These are phyloP conservation scores for Camelus dromedarius DNA, from an alignment of 2,113 vertebrate genomes.

Conservation along the genomic window DNA sequence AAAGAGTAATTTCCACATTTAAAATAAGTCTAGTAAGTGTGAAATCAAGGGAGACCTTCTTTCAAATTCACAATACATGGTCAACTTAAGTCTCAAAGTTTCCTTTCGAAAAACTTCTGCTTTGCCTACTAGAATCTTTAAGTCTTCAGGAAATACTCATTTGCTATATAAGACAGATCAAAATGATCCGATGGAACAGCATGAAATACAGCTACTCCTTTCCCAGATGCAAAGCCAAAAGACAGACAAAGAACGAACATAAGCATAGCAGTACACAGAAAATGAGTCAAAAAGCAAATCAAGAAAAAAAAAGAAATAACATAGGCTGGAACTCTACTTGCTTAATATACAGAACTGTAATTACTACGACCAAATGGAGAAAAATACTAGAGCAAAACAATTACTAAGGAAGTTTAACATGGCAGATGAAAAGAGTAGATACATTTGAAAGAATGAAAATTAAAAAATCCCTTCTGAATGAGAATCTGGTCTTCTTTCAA, in stretches of 20 bases:
- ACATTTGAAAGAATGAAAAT: neutral
- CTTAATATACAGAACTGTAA: neutral
- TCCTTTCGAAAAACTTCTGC: conserved; percentile 11
- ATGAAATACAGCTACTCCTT: neutral
- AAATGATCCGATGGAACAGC: neutral
- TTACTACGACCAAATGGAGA: neutral
- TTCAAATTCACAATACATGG: neutral
- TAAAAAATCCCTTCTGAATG: neutral
- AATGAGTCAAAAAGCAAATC: neutral
- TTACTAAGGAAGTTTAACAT: neutral
- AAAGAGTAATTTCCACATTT: neutral
- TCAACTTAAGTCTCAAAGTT: conserved; percentile 9
- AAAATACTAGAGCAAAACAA: neutral
- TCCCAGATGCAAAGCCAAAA: neutral
- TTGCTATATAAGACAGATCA: neutral
- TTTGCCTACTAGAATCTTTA: conserved; percentile 13
- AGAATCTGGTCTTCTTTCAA: neutral
- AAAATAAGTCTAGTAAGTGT: conserved; percentile 21
- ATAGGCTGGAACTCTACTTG: neutral
- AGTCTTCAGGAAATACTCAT: neutral
- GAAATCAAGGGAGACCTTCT: conserved; percentile 17
- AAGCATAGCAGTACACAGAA: neutral
- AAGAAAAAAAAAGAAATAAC: neutral
- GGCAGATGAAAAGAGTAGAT: neutral
- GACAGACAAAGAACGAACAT: neutral